A percentile compares a stretch with the other conserved stretches of the same genome.
Conservation (phyloP, 2,797 vertebrate genomes). For the Phrynocephalus forsythii region DNA sequence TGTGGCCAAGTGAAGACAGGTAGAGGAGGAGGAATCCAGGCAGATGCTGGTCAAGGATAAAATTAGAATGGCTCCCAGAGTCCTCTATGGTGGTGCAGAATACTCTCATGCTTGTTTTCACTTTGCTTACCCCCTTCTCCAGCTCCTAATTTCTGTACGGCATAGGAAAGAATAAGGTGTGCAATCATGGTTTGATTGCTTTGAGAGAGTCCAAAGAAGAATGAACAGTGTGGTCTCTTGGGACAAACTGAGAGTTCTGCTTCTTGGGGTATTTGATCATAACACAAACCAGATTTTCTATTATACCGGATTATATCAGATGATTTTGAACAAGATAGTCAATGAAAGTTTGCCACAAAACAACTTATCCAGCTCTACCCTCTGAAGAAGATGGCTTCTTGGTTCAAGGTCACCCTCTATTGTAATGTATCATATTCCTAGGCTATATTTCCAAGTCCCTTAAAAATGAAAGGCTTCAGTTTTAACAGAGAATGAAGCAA, state of each 20-base stretch:
- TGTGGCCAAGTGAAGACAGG: neutral
- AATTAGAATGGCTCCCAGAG: neutral
- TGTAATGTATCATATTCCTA: too few relatives aligned
- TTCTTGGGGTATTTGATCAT: neutral
- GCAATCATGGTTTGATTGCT: neutral
- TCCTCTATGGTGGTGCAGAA: neutral
- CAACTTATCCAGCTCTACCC: neutral
- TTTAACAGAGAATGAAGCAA: neutral
- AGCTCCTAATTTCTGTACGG: neutral
- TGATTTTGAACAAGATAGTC: neutral
- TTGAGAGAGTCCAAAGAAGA: neutral
- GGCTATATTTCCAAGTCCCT: too few relatives aligned
- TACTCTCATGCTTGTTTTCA: too few relatives aligned
- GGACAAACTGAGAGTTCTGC: constrained; percentile 41
- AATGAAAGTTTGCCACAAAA: too few relatives aligned
- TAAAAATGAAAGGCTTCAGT: neutral
- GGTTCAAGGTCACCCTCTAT: too few relatives aligned
- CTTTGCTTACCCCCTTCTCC: neutral
- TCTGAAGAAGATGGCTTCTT: too few relatives aligned
- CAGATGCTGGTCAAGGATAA: neutral
- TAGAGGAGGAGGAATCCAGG: neutral
- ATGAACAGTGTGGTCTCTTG: neutral
- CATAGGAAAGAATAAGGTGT: neutral
- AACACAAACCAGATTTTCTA: constrained; percentile 2
- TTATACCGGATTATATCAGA: constrained; percentile 29